Percentiles rank a stretch among this genome's conserved stretches.
Conservation (phyloP, 2,113 vertebrate species). For the Saccopteryx leptura region DNA sequence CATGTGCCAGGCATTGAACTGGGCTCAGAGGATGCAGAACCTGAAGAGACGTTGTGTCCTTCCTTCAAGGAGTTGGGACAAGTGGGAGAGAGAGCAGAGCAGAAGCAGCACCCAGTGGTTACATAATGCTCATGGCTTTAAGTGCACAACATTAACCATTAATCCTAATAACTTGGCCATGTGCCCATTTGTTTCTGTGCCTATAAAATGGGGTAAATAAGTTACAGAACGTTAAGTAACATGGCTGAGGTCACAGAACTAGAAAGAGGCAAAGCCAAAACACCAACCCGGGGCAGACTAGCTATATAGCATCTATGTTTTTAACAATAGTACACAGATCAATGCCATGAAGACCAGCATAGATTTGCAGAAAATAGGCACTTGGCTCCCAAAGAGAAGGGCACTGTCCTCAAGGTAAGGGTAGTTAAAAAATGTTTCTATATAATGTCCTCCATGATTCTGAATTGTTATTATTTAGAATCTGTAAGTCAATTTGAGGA, state of each 20-base stretch:
- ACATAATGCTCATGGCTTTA: not conserved
- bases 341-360: not conserved
- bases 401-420: not conserved
- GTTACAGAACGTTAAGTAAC: slow-evolving; percentile 4
- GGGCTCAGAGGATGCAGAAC: not conserved
- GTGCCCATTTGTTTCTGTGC: slow-evolving; percentile 5
- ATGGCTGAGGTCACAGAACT: not conserved
- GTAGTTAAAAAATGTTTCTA: not conserved
- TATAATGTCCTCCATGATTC: not conserved
- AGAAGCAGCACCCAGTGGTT: not conserved
- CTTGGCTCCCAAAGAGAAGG: not conserved
- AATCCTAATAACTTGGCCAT: not conserved
- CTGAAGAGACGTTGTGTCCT: not conserved
- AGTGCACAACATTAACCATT: not conserved
- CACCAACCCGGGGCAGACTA: not conserved
- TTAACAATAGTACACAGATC: not conserved
- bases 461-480: not conserved
- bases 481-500: not conserved
- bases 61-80: slow-evolving; percentile 52
- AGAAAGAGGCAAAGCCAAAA: not conserved
- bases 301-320: not conserved
- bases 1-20: not conserved
- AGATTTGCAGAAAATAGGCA: not conserved
- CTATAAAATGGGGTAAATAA: slow-evolving; percentile 3
- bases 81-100: not conserved